Evolutionary conservation across 2,113 vertebrate genomes (phyloP).

Genomic region (Macquaria australasica): DNA sequence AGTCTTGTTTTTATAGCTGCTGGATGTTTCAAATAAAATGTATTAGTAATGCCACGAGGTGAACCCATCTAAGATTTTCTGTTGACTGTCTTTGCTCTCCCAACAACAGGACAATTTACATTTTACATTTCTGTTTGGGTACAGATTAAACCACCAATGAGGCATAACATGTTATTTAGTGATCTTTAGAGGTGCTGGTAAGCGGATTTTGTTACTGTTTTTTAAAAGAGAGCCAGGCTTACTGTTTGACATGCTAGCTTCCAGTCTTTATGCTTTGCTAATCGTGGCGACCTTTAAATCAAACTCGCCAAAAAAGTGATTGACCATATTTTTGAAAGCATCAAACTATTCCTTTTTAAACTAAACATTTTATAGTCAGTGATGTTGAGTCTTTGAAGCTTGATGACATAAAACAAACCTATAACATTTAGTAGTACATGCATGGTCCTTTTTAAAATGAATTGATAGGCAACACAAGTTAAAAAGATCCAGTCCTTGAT

Average conservation of each 20-base stretch:
- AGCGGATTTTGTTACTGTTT: too few species aligned
- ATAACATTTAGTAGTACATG: neutral
- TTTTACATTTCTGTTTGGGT: too few species aligned
- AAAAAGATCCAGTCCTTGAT: conserved; percentile 77
- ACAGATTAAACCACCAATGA: too few species aligned
- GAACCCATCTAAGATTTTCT: conserved; percentile 12
- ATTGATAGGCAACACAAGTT: conserved; percentile 26
- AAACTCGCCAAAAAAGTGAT: too few species aligned
- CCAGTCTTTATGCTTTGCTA: neutral
- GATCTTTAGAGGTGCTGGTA: too few species aligned
- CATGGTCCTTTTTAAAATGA: neutral
- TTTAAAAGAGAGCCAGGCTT: too few species aligned
- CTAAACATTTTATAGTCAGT: neutral
- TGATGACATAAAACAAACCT: neutral
- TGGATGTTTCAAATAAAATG: conserved; percentile 63
- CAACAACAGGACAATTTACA: neutral
- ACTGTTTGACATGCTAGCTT: too few species aligned
- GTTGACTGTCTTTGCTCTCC: neutral
- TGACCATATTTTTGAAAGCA: neutral
- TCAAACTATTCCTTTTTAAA: neutral
- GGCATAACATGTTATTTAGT: too few species aligned
- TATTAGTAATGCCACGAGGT: conserved; percentile 22
- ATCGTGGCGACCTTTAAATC: neutral
- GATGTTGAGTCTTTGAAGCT: neutral
- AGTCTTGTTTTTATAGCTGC: conserved; percentile 62